These are phyloP conservation scores for Stichopus horrens DNA, from an alignment of 53 echinoderm and acorn worm genomes.

Conservation along the genomic window DNA sequence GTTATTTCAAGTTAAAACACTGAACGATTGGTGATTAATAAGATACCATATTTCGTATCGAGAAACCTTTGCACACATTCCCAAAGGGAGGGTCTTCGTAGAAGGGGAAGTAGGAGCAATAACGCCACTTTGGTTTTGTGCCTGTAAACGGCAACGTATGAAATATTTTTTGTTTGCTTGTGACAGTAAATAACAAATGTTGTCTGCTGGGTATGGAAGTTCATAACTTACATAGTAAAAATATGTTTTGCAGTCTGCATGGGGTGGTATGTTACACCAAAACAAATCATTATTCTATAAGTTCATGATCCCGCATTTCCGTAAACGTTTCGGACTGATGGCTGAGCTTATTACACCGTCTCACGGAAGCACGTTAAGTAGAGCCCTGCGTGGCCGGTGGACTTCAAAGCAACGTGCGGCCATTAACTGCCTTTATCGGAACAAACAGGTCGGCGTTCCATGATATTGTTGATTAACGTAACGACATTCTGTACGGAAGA, in stretches of 20 bases:
- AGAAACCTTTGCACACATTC: too few relatives aligned
- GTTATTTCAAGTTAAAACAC: too few relatives aligned
- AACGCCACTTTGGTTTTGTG: too few relatives aligned
- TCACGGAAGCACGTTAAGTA: slow-evolving; percentile 34
- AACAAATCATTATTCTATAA: not conserved
- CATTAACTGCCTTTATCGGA: slow-evolving; percentile 24
- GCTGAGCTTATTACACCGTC: not conserved
- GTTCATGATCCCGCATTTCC: not conserved
- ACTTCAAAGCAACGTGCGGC: slow-evolving; percentile 5
- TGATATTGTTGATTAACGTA: slow-evolving; percentile 32
- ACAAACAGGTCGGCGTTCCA: slow-evolving; percentile 30
- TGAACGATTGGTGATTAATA: too few relatives aligned
- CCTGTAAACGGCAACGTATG: too few relatives aligned
- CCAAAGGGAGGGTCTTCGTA: too few relatives aligned
- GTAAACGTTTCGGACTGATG: slow-evolving; percentile 5
- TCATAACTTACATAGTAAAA: not conserved
- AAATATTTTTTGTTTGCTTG: too few relatives aligned
- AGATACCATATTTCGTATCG: too few relatives aligned
- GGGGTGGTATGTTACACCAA: not conserved
- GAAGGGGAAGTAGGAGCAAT: too few relatives aligned
- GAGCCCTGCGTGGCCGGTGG: slow-evolving; percentile 15
- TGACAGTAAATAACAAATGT: too few relatives aligned
- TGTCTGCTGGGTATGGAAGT: too few relatives aligned
- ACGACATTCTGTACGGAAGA: not conserved
- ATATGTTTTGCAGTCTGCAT: not conserved